phyloP scores from a whole-genome alignment of 2,888 invertebrate species.

The Eilema depressum region DNA sequence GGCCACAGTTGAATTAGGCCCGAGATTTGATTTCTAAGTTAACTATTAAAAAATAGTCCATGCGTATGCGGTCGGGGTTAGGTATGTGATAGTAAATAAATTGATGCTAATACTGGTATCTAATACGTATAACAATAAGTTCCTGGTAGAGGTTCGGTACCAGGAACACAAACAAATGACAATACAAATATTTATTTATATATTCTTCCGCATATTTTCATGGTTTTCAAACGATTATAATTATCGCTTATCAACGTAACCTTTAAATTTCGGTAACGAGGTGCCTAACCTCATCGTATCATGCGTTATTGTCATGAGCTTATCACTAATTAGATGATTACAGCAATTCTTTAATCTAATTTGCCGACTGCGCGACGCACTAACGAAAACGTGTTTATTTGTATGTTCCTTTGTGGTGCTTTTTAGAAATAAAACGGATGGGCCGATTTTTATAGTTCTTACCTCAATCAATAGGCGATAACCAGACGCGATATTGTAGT shows the following conservation, averaged over 20 bases:
- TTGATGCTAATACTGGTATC: not conserved
- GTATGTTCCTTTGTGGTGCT: not conserved
- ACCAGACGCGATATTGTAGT: not conserved
- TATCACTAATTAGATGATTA: slow-evolving; percentile 1
- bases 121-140: not conserved
- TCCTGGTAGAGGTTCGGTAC: not conserved
- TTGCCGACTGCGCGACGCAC: not conserved
- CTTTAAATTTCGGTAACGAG: slow-evolving; percentile 3
- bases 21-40: too few species aligned
- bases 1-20: too few species aligned
- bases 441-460: not conserved
- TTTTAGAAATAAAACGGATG: not conserved
- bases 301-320: slow-evolving; percentile 8
- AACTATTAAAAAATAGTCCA: too few species aligned
- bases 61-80: not conserved
- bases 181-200: not conserved
- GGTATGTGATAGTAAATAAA: not conserved
- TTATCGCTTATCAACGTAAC: slow-evolving; percentile 19
- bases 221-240: slow-evolving; percentile 3
- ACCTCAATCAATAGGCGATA: not conserved
- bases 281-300: slow-evolving; percentile 9
- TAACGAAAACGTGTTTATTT: not conserved
- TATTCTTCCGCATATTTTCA: slow-evolving; percentile 32
- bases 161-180: not conserved
- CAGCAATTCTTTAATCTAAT: not conserved